Evolutionary conservation across 1,140 invertebrate species (phyloP).

Genomic region (Zaprionus ornatus): DNA sequence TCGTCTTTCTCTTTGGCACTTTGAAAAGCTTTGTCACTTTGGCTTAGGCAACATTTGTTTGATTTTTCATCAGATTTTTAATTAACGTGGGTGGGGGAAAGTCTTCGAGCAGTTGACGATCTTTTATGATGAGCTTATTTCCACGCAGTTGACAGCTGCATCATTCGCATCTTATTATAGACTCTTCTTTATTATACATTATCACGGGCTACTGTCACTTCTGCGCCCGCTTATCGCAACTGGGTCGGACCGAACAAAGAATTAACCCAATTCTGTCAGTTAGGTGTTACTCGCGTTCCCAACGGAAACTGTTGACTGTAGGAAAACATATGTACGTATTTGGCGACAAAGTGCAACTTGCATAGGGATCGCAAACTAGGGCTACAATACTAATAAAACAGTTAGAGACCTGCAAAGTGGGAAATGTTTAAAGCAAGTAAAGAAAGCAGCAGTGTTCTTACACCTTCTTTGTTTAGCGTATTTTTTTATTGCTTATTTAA

Average conservation of each 20-base stretch:
- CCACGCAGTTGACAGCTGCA: slow-evolving; percentile 35
- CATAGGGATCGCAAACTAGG: neutral
- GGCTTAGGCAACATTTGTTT: neutral
- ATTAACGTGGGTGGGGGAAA: neutral
- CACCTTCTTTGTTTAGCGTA: too few species aligned
- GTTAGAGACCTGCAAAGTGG: too few species aligned
- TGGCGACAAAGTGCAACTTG: neutral
- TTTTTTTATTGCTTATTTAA: too few species aligned
- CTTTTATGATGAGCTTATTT: slow-evolving; percentile 37
- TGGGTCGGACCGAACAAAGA: slow-evolving; percentile 70
- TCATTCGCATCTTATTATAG: slow-evolving; percentile 29
- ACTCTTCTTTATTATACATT: slow-evolving; percentile 19
- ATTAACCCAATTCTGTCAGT: slow-evolving; percentile 70
- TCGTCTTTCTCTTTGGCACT: neutral
- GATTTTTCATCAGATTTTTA: neutral
- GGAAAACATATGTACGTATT: neutral
- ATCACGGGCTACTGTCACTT: slow-evolving; percentile 31
- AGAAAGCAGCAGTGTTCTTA: neutral
- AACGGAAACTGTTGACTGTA: slow-evolving; percentile 4
- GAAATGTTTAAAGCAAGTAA: too few species aligned
- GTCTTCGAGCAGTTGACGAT: slow-evolving; percentile 15
- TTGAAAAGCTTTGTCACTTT: neutral
- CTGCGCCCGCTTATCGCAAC: slow-evolving; percentile 54
- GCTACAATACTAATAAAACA: neutral
- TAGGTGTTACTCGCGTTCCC: slow-evolving; percentile 20